Base-by-base conservation (phyloP, 2,888 invertebrate genomes). In the Achlya flavicornis region DNA sequence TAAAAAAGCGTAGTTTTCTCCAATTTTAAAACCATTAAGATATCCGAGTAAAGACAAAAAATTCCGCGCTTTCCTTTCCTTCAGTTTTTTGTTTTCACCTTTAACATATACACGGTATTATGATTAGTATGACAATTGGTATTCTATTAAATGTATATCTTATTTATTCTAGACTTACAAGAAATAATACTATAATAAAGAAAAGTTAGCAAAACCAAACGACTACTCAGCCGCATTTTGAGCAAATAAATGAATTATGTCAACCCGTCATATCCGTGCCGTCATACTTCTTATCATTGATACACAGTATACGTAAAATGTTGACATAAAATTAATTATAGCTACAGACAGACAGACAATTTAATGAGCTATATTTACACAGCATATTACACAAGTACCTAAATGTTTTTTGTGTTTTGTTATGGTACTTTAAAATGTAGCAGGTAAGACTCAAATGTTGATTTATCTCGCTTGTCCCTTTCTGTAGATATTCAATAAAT, bases 181-280 rank as follows among this genome's bases (percentile, higher is more conserved):
- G 67, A 63, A 64, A 64, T 48, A 48, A 69, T 66, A 65, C 64
- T 64, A 63, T 63, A 73, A 58, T 67, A 69, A 35, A 80, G 38
- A 64, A 76, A 65, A 72, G 73, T 53, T 68, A 81, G 57, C 66
- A 74, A 61, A 63, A 80, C 64, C 61, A 78, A 72, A 75, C 83
- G 73, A 77, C 78, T 73, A 69, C 66, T 69, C 74, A 73, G 73
- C 74, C 70, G 71, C 90, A 90, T 90, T 86, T 82, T 89, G 82
- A 66, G 62, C 63, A 68, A 74, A 72, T 73, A 76, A 84, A 80
- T 85, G 81, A 73, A 70, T 62, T 65, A 69, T 69, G 69, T 62
- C 73, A 58, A 43, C 57, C 41, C 57, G 41, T 41, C 46, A 61
- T 61, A 41, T 65, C 58, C 33, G 61, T 58, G 48, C 38, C 62